Percentiles rank a stretch among this genome's conserved stretches.
phyloP scores from a whole-genome alignment of 2,797 vertebrate genomes.

The Gymnodraco acuticeps region DNA sequence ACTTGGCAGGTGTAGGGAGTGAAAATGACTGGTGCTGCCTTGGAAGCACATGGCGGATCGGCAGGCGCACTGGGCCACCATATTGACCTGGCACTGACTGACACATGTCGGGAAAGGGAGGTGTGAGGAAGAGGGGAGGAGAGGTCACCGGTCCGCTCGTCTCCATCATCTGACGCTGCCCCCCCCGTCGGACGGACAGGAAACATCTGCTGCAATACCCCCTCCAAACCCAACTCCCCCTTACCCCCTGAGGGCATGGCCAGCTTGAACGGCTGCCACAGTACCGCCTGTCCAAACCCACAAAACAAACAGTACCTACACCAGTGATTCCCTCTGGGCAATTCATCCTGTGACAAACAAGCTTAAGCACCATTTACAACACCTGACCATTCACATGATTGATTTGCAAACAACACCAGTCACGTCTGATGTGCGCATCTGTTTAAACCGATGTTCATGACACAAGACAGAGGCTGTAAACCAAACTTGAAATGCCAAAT shows the following conservation, averaged over 20 bases:
- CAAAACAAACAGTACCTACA: slow-evolving; percentile 38
- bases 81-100: slow-evolving; percentile 81
- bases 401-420: slow-evolving; percentile 46
- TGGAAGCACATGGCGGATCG: slow-evolving; percentile 76
- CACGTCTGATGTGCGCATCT: slow-evolving; percentile 24
- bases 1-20: slow-evolving; percentile 69
- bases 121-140: slow-evolving; percentile 60
- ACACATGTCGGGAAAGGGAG: slow-evolving; percentile 75
- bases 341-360: slow-evolving; percentile 44
- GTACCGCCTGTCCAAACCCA: slow-evolving; percentile 42
- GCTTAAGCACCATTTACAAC: slow-evolving; percentile 42
- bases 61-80: slow-evolving; percentile 73
- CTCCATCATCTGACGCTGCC: slow-evolving; percentile 55
- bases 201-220: slow-evolving; percentile 73
- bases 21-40: slow-evolving; percentile 62
- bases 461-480: slow-evolving; percentile 16
- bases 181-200: slow-evolving; percentile 27
- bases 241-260: slow-evolving; percentile 46
- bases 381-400: slow-evolving; percentile 50
- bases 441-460: slow-evolving; percentile 43
- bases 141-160: slow-evolving; percentile 63
- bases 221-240: slow-evolving; percentile 14
- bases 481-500: slow-evolving; percentile 42
- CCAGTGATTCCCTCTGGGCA: slow-evolving; percentile 1
- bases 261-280: slow-evolving; percentile 61